Conservation (phyloP, 2,888 invertebrate genomes). For the Noctua janthina region DNA sequence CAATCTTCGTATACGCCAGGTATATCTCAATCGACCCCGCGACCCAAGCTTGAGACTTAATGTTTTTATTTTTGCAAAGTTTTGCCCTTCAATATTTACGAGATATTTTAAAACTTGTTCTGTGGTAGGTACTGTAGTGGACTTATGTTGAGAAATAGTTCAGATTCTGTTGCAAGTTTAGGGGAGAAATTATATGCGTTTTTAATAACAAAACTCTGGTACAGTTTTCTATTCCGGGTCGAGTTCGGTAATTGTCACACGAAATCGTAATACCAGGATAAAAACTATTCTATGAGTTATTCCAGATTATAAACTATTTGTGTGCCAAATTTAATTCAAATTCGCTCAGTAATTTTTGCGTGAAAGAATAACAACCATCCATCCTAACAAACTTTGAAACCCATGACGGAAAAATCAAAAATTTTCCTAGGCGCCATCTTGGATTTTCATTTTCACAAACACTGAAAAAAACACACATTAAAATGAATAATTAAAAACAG, state of each 20-base stretch:
- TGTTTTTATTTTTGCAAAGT: constrained; percentile 39
- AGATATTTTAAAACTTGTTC: constrained; percentile 22
- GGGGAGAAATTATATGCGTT: not conserved
- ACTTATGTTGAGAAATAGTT: constrained; percentile 18
- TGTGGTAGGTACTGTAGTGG: not conserved
- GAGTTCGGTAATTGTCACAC: not conserved
- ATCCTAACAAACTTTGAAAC: no score
- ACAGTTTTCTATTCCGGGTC: not conserved
- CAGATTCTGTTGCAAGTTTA: not conserved
- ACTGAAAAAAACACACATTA: no score
- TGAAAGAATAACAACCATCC: not conserved
- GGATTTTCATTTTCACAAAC: no score
- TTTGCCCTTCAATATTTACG: not conserved
- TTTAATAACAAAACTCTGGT: not conserved
- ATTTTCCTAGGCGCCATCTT: no score
- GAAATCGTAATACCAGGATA: not conserved
- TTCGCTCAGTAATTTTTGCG: not conserved
- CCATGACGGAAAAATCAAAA: no score
- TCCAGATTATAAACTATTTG: not conserved
- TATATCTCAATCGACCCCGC: constrained; percentile 63
- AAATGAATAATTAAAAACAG: no score
- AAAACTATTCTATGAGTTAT: not conserved
- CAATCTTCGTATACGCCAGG: constrained; percentile 69
- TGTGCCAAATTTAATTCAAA: not conserved
- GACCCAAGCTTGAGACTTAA: constrained; percentile 40